These are phyloP conservation scores for Sebastes schlegelii DNA, from an alignment of 2,113 vertebrate species.

Conservation along the genomic window DNA sequence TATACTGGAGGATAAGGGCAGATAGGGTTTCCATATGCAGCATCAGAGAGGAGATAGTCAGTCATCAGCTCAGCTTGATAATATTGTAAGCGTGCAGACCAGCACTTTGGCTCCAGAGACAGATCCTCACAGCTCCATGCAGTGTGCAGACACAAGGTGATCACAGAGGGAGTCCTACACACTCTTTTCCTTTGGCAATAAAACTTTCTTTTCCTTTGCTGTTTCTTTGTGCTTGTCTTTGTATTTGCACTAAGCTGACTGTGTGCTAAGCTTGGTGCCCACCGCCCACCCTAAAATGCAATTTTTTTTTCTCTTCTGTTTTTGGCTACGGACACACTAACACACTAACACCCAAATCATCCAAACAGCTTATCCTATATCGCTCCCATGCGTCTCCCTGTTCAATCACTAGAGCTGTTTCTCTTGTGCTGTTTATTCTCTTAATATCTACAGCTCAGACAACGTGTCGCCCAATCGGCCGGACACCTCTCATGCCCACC, in stretches of 20 bases:
- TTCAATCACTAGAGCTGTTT: constrained; percentile 84
- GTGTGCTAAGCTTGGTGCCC: constrained; percentile 75
- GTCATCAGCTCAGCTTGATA: constrained; percentile 47
- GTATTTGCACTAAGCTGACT: constrained; percentile 76
- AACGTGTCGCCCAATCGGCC: constrained; percentile 87
- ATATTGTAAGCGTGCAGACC: constrained; percentile 44
- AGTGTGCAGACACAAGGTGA: constrained; percentile 85
- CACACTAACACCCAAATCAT: constrained; percentile 68
- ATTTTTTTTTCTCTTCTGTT: constrained; percentile 48
- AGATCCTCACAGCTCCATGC: constrained; percentile 80
- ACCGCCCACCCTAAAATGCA: constrained; percentile 62
- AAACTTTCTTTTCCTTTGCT: constrained; percentile 67
- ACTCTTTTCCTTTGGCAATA: constrained; percentile 76
- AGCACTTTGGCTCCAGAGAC: constrained; percentile 60
- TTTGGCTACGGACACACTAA: constrained; percentile 64
- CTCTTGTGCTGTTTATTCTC: constrained; percentile 83
- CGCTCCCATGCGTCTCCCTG: constrained; percentile 77
- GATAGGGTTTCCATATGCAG: constrained; percentile 59
- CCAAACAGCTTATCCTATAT: constrained; percentile 68
- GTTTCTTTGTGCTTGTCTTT: constrained; percentile 76
- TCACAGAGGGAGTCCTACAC: constrained; percentile 65
- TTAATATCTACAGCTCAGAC: constrained; percentile 89
- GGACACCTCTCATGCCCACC: constrained; percentile 86
- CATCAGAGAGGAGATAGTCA: constrained; percentile 37
- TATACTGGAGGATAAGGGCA: constrained; percentile 38